Conservation (phyloP, 2,888 invertebrate genomes). For the Neoitamus cyanurus region DNA sequence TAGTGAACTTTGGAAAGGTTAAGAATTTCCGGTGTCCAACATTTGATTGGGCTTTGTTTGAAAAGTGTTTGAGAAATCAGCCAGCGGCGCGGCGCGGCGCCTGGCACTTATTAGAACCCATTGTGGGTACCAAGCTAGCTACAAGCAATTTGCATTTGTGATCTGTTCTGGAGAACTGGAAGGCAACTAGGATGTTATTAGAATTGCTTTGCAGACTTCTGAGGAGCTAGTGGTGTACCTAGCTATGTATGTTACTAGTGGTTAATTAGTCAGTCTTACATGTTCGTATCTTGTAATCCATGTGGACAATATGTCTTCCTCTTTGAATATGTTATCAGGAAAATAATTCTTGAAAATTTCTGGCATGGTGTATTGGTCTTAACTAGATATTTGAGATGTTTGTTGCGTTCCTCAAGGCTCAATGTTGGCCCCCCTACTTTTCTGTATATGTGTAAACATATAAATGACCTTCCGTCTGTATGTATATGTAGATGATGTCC, state of each 20-base stretch:
- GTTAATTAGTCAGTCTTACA: background rate
- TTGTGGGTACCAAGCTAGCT: background rate
- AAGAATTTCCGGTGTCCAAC: constrained; percentile 13
- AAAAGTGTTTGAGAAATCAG: background rate
- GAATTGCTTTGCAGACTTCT: background rate
- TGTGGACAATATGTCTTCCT: background rate
- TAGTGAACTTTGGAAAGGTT: background rate
- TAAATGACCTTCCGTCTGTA: no score
- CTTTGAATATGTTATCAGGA: background rate
- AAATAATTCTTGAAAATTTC: no score
- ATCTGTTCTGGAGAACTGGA: background rate
- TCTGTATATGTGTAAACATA: no score
- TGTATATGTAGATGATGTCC: no score
- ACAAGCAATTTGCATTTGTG: background rate
- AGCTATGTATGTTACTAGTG: background rate
- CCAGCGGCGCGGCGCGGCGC: background rate
- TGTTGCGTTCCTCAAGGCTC: no score
- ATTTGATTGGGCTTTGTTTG: background rate
- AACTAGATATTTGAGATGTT: no score
- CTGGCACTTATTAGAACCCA: constrained; percentile 10
- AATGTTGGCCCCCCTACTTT: no score
- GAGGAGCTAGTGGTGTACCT: background rate
- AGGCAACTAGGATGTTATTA: background rate
- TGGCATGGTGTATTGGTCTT: no score
- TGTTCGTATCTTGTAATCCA: background rate